Evolutionary conservation across 2,888 invertebrate genomes (phyloP), one percentile per base, ranked within the genome.

Genomic region (Gnatocerus cornutus): DNA sequence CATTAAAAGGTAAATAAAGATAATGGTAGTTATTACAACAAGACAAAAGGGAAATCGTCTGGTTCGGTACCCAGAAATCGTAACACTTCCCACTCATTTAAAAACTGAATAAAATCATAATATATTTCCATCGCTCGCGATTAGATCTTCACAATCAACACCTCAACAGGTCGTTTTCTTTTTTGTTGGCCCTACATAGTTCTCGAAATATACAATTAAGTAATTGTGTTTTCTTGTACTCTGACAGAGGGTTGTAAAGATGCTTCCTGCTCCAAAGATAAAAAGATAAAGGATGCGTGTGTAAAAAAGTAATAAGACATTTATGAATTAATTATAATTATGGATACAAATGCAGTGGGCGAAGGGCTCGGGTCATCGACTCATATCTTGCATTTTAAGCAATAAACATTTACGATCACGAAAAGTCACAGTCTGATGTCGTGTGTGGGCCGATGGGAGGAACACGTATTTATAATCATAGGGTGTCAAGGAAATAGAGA

Each of bases 401-500:
- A 66, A 66, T 68, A 62, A 71, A 71, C 63, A 45, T 64, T 63
- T 46, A 56, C 68, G 58, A 58, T 64, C 64, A 68, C 67, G 61
- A 67, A 48, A 64, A 48, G 56, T 65, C 64, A 65, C 64, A 69
- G 64, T 69, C 63, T 68, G 62, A 68, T 53, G 69, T 62, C 58
- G 65, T 69, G 67, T 69, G 69, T 72, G 65, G 72, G 74, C 63
- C 53, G 64, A 61, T 69, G 68, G 76, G 77, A 74, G 76, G 75
- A 76, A 75, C 73, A 73, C 68, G 71, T 61, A 48, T 39, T 66
- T 64, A 66, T 79, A 79, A 79, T 79, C 73, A 79, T 72, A 76
- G 78, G 77, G 77, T 77, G 77, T 75, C 78, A 76, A 43, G 73
- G 72, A 74, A 76, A 79, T 79, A 76, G 76, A 79, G 79, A 78